Evolutionary conservation across 2,797 vertebrate genomes (phyloP).

Genomic region (Ctenopoma multispine): DNA sequence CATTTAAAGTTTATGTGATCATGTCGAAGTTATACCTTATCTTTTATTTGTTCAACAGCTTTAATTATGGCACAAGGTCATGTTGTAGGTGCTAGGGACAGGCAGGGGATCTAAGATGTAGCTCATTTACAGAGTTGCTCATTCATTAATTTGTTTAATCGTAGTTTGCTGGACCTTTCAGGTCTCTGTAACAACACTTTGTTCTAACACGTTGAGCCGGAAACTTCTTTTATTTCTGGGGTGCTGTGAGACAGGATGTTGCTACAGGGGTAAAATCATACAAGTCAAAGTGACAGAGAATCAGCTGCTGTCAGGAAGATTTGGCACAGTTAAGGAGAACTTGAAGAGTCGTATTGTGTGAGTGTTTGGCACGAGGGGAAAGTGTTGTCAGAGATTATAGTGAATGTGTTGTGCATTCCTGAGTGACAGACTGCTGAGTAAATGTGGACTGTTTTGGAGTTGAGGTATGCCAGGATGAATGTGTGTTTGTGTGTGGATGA

Average conservation of each 20-base stretch:
- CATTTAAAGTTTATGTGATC: background rate
- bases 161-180: background rate
- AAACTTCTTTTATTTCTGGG: background rate
- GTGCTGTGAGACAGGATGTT: slow-evolving; percentile 23
- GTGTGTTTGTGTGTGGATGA: slow-evolving; percentile 43
- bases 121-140: slow-evolving; percentile 19
- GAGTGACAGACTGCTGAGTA: slow-evolving; percentile 54
- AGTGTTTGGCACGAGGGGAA: slow-evolving; percentile 45
- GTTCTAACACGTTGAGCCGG: slow-evolving; percentile 21
- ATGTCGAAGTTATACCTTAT: background rate
- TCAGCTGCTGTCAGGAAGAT: slow-evolving; percentile 51
- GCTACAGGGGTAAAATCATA: slow-evolving; percentile 28
- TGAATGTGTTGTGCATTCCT: slow-evolving; percentile 51
- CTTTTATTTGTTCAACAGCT: background rate
- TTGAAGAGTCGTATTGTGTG: slow-evolving; percentile 11
- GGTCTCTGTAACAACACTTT: background rate
- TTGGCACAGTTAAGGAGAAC: slow-evolving; percentile 21
- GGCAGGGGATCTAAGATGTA: background rate
- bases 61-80: background rate
- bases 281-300: slow-evolving; percentile 44
- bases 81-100: background rate
- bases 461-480: slow-evolving; percentile 10
- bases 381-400: slow-evolving; percentile 58
- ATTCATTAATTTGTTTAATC: slow-evolving; percentile 17
- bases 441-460: slow-evolving; percentile 30